A percentile compares a stretch with the other conserved stretches of the same genome.
Evolutionary conservation across 2,113 vertebrate genomes (phyloP).

Genomic region (Grus americana): DNA sequence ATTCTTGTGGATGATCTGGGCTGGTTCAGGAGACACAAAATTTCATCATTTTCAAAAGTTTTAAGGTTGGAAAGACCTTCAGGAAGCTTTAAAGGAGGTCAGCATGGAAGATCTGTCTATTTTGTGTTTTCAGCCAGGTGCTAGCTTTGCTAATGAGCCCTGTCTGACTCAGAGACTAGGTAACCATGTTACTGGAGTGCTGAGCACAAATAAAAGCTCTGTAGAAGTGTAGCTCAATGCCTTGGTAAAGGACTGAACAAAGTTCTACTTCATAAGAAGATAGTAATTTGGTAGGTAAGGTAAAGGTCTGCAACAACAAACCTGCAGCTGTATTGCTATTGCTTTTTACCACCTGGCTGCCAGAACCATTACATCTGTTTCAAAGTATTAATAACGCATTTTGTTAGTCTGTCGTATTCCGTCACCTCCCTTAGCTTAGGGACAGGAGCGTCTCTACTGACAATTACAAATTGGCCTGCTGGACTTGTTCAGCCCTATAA

Average conservation of each 20-base stretch:
- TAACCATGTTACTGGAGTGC: background rate
- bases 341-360: background rate
- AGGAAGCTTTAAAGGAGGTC: background rate
- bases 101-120: background rate
- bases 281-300: background rate
- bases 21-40: background rate
- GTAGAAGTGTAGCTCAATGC: background rate
- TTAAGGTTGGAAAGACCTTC: background rate
- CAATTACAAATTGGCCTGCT: constrained; percentile 11
- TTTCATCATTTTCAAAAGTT: background rate
- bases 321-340: background rate
- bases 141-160: background rate
- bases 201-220: background rate
- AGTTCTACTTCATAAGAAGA: background rate
- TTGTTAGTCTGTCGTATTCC: background rate
- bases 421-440: background rate
- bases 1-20: background rate
- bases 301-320: background rate
- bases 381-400: background rate
- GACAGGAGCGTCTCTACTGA: background rate
- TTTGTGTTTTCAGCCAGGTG: background rate
- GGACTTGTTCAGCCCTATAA: background rate
- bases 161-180: background rate
- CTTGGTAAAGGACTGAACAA: background rate
- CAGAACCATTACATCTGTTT: background rate